Evolutionary conservation across 2,888 invertebrate species (phyloP), one percentile per base, ranked within the genome.

Genomic region (Neuroscelio doddi): DNA sequence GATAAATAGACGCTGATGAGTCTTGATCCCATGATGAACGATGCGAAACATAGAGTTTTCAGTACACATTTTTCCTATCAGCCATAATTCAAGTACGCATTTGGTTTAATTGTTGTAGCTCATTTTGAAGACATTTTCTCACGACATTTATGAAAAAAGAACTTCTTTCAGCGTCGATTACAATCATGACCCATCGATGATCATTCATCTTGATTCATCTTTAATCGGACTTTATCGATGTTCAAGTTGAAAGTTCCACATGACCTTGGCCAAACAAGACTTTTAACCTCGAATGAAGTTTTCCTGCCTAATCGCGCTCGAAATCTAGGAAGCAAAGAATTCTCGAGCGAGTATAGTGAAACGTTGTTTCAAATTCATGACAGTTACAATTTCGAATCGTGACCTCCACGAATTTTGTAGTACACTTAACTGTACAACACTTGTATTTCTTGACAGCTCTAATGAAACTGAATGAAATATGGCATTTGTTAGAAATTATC

Each of bases 1-100:
- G 42, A 42, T 21, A 42, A 42, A 26, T 42, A 24, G 26, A 26
- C 42, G 7, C 17, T 42, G 42, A 42, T 42, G 42, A 42, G 10
- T 21, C 24, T 42, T 39, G 17, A 3, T 39, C 17, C 9, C n/a
- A 9, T 15, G 5, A n/a, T n/a, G n/a, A n/a, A n/a, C n/a, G n/a
- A n/a, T n/a, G n/a, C n/a, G n/a, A n/a, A n/a, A n/a, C n/a, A n/a
- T n/a, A n/a, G n/a, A n/a, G n/a, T n/a, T n/a, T n/a, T n/a, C n/a
- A n/a, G n/a, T n/a, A n/a, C n/a, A n/a, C n/a, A n/a, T n/a, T n/a
- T n/a, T n/a, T n/a, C n/a, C n/a, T n/a, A n/a, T n/a, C n/a, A n/a
- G n/a, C n/a, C n/a, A n/a, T n/a, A 26, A 26, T 26, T 26, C 5
- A 26, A 26, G 8, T 26, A 8, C 26, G 30, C 30, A 9, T 30